Evolutionary conservation across 2,113 vertebrate genomes (phyloP).

Genomic region (Calyptommatus sinebrachiatus): DNA sequence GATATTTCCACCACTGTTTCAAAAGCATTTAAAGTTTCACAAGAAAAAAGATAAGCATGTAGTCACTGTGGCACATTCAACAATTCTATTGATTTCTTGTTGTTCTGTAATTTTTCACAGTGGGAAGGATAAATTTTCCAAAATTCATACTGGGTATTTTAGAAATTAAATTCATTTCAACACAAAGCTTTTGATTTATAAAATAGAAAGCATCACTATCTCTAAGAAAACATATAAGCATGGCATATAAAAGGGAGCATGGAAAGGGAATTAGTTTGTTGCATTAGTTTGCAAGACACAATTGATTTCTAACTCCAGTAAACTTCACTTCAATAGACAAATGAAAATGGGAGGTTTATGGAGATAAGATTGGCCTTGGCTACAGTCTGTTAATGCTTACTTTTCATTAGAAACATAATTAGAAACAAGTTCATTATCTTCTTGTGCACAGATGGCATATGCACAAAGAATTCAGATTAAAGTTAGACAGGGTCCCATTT

Average conservation of each 20-base stretch:
- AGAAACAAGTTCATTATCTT: slow-evolving; percentile 55
- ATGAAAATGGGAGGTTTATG: slow-evolving; percentile 29
- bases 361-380: slow-evolving; percentile 41
- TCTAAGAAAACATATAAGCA: slow-evolving; percentile 46
- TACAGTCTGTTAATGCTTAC: slow-evolving; percentile 36
- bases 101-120: slow-evolving; percentile 30
- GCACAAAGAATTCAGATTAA: slow-evolving; percentile 19
- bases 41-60: background rate
- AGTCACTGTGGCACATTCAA: background rate
- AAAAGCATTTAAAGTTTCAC: slow-evolving; percentile 12
- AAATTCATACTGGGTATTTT: slow-evolving; percentile 38
- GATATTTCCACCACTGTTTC: background rate
- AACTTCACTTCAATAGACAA: slow-evolving; percentile 38
- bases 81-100: slow-evolving; percentile 30
- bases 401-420: slow-evolving; percentile 40
- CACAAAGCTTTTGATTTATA: slow-evolving; percentile 12
- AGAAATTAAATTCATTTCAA: slow-evolving; percentile 51
- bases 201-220: slow-evolving; percentile 36
- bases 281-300: slow-evolving; percentile 38
- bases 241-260: slow-evolving; percentile 17
- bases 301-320: slow-evolving; percentile 42
- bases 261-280: background rate
- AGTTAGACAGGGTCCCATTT: background rate
- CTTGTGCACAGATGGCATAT: slow-evolving; percentile 37
- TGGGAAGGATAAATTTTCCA: background rate